These are phyloP conservation scores for Monomorium pharaonis DNA, from an alignment of 1,140 invertebrate genomes.

Conservation along the genomic window DNA sequence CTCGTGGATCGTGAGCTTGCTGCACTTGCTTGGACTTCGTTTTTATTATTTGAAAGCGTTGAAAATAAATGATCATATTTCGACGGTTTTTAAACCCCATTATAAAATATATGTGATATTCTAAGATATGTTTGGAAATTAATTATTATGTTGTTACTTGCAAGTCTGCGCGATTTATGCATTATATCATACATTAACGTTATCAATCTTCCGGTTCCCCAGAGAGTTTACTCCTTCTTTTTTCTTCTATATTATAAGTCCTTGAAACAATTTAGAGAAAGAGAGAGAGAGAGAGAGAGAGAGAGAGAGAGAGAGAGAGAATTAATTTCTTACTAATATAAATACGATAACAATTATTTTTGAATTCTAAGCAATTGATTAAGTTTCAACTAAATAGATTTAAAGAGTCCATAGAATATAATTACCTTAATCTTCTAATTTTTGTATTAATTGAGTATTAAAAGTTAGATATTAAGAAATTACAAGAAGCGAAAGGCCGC, in stretches of 20 bases:
- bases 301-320: background rate
- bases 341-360: background rate
- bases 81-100: background rate
- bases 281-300: background rate
- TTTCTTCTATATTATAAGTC: background rate
- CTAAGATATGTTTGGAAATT: background rate
- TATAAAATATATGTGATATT: background rate
- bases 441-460: background rate
- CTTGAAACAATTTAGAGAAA: background rate
- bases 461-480: background rate
- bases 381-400: background rate
- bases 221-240: background rate
- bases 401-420: background rate
- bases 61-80: background rate
- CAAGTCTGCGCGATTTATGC: background rate
- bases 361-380: background rate
- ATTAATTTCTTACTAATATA: background rate
- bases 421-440: background rate
- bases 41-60: background rate
- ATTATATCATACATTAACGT: background rate
- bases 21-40: background rate
- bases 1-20: background rate
- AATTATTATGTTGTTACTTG: background rate
- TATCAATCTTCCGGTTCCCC: background rate
- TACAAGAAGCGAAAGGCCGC: background rate